Evolutionary conservation across 2,113 vertebrate species (phyloP).

Genomic region (Gyps fulvus): DNA sequence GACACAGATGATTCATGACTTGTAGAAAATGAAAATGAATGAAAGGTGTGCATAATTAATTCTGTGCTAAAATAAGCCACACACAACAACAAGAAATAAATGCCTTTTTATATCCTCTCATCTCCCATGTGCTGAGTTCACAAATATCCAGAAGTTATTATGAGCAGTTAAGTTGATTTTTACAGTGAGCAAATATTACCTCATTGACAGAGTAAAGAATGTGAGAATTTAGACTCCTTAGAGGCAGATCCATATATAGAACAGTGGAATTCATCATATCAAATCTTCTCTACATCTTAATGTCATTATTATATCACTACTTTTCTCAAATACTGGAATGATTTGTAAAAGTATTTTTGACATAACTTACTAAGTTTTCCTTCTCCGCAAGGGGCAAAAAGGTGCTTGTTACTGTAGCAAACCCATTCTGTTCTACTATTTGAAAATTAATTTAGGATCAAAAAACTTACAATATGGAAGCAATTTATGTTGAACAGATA

Average conservation of each 20-base stretch:
- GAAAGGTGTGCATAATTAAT: not conserved
- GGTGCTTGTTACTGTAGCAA: not conserved
- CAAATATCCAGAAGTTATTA: not conserved
- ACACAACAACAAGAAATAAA: not conserved
- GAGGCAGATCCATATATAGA: not conserved
- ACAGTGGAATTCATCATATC: not conserved
- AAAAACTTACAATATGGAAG: not conserved
- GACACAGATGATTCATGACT: not conserved
- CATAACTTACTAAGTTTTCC: not conserved
- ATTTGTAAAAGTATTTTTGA: not conserved
- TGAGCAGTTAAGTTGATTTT: not conserved
- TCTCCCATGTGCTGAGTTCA: not conserved
- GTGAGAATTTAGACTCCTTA: not conserved
- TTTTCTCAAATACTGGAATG: not conserved
- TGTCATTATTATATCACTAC: not conserved
- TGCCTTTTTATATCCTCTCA: not conserved
- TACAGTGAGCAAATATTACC: not conserved
- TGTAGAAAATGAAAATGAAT: not conserved
- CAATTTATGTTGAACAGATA: not conserved
- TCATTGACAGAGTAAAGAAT: not conserved
- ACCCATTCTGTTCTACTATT: not conserved
- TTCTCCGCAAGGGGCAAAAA: not conserved
- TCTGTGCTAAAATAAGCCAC: not conserved
- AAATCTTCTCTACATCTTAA: not conserved
- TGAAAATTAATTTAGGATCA: not conserved